These are phyloP conservation scores for Xiphorhynchus elegans DNA, from an alignment of 2,113 vertebrate species.

Conservation along the genomic window DNA sequence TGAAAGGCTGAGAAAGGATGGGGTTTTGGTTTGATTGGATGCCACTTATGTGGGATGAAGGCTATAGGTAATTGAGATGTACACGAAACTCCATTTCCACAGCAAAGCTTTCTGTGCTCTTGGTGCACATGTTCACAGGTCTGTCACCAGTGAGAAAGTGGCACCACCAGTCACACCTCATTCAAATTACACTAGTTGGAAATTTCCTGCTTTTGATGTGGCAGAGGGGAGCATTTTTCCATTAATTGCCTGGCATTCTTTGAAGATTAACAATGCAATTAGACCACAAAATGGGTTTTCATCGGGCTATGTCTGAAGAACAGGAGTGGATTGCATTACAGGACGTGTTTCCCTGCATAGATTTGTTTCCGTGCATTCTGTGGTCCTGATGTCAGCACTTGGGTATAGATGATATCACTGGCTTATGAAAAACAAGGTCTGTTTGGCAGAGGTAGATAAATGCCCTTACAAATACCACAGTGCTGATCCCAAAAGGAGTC, in stretches of 20 bases:
- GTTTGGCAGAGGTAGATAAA: background rate
- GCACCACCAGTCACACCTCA: background rate
- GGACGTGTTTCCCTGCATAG: background rate
- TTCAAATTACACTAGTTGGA: background rate
- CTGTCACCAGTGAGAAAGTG: background rate
- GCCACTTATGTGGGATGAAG: background rate
- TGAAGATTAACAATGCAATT: background rate
- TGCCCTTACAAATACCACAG: background rate
- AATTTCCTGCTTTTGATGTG: background rate
- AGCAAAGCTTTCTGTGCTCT: background rate
- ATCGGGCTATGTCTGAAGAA: background rate
- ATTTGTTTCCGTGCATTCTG: background rate
- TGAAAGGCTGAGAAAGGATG: background rate
- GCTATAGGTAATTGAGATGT: background rate
- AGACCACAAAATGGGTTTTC: background rate
- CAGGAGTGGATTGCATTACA: background rate
- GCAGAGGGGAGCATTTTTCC: background rate
- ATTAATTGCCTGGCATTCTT: background rate
- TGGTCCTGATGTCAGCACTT: background rate
- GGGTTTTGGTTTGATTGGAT: accelerated
- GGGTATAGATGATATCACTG: background rate
- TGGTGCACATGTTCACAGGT: background rate
- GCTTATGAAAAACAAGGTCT: background rate
- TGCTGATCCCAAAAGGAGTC: background rate
- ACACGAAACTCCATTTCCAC: background rate